Evolutionary conservation across 2,888 invertebrate genomes (phyloP).

Genomic region (Chrysolina americana): DNA sequence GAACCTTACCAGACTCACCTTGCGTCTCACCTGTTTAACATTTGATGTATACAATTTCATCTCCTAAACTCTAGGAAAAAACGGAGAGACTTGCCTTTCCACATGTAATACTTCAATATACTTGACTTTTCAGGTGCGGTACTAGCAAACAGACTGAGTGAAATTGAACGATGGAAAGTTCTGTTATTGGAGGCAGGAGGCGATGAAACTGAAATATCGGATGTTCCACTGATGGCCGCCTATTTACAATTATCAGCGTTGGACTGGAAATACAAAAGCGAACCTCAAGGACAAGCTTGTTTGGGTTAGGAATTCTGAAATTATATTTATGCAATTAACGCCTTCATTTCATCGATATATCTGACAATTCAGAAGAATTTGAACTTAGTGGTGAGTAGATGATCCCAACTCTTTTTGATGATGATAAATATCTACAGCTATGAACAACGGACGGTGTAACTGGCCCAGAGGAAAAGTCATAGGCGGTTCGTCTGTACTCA

Average conservation of each 20-base stretch:
- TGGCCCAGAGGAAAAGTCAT: constrained; percentile 94
- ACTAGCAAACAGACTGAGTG: constrained; percentile 86
- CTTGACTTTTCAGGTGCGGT: constrained; percentile 78
- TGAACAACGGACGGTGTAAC: constrained; percentile 88
- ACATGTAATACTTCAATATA: too few relatives aligned
- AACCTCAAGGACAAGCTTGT: constrained; percentile 86
- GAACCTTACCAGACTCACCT: too few relatives aligned
- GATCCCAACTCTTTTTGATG: too few relatives aligned
- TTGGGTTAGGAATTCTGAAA: constrained; percentile 75
- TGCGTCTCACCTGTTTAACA: too few relatives aligned
- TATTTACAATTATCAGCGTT: constrained; percentile 89
- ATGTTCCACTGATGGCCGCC: constrained; percentile 89
- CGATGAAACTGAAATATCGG: constrained; percentile 92
- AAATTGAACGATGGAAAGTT: constrained; percentile 85
- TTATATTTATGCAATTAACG: background rate
- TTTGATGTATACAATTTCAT: too few relatives aligned
- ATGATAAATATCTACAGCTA: constrained; percentile 73
- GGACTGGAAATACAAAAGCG: constrained; percentile 95
- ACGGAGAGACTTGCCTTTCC: too few relatives aligned
- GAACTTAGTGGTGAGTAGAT: too few relatives aligned
- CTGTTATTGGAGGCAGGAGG: constrained; percentile 89
- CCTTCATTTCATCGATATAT: too few relatives aligned
- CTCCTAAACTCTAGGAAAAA: too few relatives aligned
- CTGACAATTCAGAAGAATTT: too few relatives aligned
- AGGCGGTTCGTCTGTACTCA: constrained; percentile 90